Percentiles rank a stretch among this genome's conserved stretches.
Evolutionary conservation across 2,888 invertebrate genomes (phyloP).

Genomic region (Bedellia somnulentella): DNA sequence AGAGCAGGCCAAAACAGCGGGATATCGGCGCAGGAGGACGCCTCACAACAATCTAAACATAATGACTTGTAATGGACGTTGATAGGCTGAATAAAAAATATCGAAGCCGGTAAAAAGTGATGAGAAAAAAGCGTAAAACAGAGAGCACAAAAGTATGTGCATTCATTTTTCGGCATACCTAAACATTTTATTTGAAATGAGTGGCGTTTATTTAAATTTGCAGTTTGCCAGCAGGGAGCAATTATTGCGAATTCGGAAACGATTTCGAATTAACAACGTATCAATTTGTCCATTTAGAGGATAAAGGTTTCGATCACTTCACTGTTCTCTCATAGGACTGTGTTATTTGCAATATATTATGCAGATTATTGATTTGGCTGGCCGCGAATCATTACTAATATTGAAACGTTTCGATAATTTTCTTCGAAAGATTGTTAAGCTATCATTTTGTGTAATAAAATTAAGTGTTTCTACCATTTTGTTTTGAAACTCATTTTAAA

Average conservation of each 20-base stretch:
- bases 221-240: slow-evolving; percentile 2
- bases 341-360: slow-evolving; percentile 1
- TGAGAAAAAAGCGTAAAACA: slow-evolving; percentile 17
- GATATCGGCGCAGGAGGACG: slow-evolving; percentile 25
- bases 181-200: slow-evolving; percentile 2
- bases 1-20: slow-evolving; percentile 24
- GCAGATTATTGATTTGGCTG: no score
- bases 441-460: no score
- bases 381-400: no score
- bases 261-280: slow-evolving; percentile 31
- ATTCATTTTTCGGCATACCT: not conserved
- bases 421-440: no score
- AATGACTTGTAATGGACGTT: slow-evolving; percentile 41
- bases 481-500: no score
- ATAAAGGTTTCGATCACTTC: slow-evolving; percentile 3
- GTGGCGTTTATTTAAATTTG: slow-evolving; percentile 3
- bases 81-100: slow-evolving; percentile 27
- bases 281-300: slow-evolving; percentile 16
- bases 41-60: slow-evolving; percentile 34
- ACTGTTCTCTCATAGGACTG: no score
- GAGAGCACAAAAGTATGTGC: slow-evolving; percentile 10
- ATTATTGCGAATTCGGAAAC: slow-evolving; percentile 22
- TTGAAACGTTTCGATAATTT: no score
- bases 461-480: no score
- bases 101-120: slow-evolving; percentile 13